phyloP scores from a whole-genome alignment of 2,113 vertebrate species.

The Microcebus lehilahytsara region DNA sequence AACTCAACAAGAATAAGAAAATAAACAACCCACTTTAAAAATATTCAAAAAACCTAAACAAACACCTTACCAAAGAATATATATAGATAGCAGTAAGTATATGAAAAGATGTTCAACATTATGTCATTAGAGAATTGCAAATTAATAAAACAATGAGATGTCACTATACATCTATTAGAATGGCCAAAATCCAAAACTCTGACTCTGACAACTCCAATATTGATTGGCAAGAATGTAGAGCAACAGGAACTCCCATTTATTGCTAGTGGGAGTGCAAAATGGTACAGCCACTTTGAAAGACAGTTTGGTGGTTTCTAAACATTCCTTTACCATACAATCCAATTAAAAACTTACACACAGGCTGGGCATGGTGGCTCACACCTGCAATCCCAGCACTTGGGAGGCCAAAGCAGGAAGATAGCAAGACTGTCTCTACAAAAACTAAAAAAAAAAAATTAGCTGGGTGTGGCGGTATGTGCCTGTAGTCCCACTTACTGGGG shows the following conservation, averaged over 20 bases:
- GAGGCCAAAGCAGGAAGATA: no score
- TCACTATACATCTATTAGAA: background rate
- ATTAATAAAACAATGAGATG: background rate
- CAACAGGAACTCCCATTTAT: background rate
- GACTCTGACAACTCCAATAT: background rate
- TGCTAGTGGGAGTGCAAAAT: background rate
- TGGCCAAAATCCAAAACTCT: background rate
- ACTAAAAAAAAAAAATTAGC: no score
- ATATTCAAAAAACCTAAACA: background rate
- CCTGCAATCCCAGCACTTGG: no score
- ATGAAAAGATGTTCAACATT: background rate
- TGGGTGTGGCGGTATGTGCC: no score
- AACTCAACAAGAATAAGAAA: background rate
- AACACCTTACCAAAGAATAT: conserved; percentile 8
- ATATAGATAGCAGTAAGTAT: background rate
- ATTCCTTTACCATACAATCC: background rate
- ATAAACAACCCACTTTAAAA: background rate
- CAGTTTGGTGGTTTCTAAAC: background rate
- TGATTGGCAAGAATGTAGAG: background rate
- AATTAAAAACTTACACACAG: background rate
- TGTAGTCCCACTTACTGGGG: no score
- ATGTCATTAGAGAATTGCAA: background rate
- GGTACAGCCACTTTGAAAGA: conserved; percentile 12
- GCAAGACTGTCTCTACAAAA: no score
- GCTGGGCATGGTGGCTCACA: no score